Percentiles rank a stretch among this genome's conserved stretches.
Evolutionary conservation across 2,797 vertebrate species (phyloP).

Genomic region (Dicrostonyx torquatus): DNA sequence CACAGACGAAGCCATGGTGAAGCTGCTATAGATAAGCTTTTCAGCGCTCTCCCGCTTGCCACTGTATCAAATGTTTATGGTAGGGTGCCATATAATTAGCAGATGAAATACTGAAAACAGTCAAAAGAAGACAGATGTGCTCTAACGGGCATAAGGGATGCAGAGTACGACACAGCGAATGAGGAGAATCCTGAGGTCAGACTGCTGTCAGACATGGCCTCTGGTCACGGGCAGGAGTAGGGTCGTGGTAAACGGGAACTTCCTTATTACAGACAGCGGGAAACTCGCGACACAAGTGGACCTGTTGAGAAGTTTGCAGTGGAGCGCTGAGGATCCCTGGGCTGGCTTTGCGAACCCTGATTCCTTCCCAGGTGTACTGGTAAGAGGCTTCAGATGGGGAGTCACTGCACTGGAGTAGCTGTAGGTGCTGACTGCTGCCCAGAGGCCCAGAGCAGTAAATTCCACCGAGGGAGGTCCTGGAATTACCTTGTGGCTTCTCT

Average conservation of each 20-base stretch:
- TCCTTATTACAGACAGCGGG: not conserved
- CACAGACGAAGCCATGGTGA: not conserved
- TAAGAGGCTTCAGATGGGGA: not conserved
- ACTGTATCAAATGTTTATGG: conserved; percentile 3
- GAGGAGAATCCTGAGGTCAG: not conserved
- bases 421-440: not conserved
- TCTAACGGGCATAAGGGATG: not conserved
- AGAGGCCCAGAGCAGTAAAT: not conserved
- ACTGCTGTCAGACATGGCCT: not conserved
- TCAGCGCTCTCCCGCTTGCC: not conserved
- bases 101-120: conserved; percentile 52
- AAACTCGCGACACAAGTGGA: not conserved
- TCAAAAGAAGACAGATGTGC: not conserved
- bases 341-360: not conserved
- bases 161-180: not conserved
- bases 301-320: not conserved
- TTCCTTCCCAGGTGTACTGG: too few relatives aligned
- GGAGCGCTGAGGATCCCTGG: not conserved
- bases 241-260: not conserved
- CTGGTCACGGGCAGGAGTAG: not conserved
- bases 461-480: not conserved
- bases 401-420: not conserved
- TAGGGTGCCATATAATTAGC: conserved; percentile 18
- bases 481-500: not conserved
- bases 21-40: not conserved